These are phyloP conservation scores for Drosophila bocki DNA, from an alignment of 1,140 invertebrate genomes.

Conservation along the genomic window DNA sequence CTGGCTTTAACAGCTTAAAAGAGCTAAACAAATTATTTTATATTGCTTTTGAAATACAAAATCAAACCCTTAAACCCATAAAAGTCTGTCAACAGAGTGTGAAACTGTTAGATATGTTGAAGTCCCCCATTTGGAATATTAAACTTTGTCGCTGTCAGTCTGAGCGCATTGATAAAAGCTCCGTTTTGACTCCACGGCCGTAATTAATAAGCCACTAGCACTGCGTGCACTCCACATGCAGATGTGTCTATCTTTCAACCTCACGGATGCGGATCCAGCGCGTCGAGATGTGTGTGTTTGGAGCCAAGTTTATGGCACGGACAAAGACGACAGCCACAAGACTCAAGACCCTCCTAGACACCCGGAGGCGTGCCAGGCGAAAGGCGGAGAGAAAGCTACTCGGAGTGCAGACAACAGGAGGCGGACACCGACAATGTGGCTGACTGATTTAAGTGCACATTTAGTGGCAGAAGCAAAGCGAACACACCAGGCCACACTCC, in stretches of 20 bases:
- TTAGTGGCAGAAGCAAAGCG: constrained; percentile 42
- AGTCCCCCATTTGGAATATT: not conserved
- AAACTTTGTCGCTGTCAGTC: not conserved
- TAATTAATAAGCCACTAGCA: constrained; percentile 36
- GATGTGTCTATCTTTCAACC: constrained; percentile 28
- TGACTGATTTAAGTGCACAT: constrained; percentile 56
- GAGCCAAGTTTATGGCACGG: constrained; percentile 46
- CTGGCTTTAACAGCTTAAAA: no score
- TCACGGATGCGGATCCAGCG: constrained; percentile 32
- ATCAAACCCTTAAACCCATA: not conserved
- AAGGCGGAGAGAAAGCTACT: constrained; percentile 36
- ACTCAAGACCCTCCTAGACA: constrained; percentile 6
- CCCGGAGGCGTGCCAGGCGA: constrained; percentile 33
- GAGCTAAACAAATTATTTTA: not conserved
- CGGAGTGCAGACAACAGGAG: constrained; percentile 47
- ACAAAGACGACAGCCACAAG: constrained; percentile 49
- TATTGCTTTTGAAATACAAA: not conserved
- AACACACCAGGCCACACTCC: constrained; percentile 14
- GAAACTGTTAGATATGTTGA: not conserved
- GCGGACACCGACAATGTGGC: constrained; percentile 51
- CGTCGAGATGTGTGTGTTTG: constrained; percentile 29
- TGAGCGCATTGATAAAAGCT: constrained; percentile 10
- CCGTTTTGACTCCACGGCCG: constrained; percentile 14
- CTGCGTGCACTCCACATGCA: constrained; percentile 7
- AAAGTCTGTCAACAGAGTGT: not conserved